Base-by-base conservation (phyloP, 2,113 vertebrate genomes). In the Odocoileus hemionus region DNA sequence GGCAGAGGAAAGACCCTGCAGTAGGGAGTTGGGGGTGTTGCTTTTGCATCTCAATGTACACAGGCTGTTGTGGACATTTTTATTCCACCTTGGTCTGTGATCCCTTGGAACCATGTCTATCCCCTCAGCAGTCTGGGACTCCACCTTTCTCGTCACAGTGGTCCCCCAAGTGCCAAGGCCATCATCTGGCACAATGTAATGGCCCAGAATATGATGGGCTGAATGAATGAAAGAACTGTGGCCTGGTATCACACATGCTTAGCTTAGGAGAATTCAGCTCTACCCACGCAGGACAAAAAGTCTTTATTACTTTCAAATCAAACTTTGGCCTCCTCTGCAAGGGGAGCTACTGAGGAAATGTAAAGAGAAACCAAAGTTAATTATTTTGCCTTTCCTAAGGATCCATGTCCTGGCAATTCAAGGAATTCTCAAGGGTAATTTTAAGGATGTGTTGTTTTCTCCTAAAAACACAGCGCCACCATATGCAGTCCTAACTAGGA, bases 1-100 rank as follows among this genome's bases (percentile, higher is more conserved):
- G 57, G 55, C 30, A 23, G 47, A n/a, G 83, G 43, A 39, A 55
- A 52, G 82, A 45, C 50, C 74, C 70, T 5, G 16, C 36, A 6
- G 33, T 28, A 11, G 26, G 8, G 6, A 3, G 0, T 2, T 4
- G 1, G 15, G 2, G 19, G 1, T 2, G 5, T 3, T 21, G 25
- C 57, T 21, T 15, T 15, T 45, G 82, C 26, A 19, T 43, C 33
- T 43, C 7, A 14, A 47, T 2, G 14, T 26, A 47, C 61, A 47
- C 16, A 54, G 45, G 33, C 55, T 52, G 3, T 45, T 45, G 13
- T 61, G 86, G 26, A 50, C 97, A n/a, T 57, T 47, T 74, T 61
- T 60, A 60, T 43, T 86, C 55, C 16, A 19, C 61, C 50, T 94
- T 58, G 33, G 39, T 76, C 70, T 52, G 6, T 45, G 26, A 80